Base-by-base conservation (phyloP, 2,888 invertebrate species). In the Escarpia spicata region DNA sequence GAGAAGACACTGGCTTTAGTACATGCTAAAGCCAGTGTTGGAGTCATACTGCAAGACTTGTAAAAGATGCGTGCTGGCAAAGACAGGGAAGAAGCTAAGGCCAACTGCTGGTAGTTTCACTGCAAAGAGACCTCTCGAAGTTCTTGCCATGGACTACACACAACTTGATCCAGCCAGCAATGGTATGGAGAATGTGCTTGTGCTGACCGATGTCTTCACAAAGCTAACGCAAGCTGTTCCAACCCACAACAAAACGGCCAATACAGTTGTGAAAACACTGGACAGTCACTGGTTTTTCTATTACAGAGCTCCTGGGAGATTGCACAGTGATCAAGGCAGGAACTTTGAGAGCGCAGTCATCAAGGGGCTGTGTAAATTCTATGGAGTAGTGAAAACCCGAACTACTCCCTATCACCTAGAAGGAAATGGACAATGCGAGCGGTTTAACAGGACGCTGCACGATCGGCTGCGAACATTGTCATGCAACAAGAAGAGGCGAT, bases 371-470 rank as follows among this genome's bases (percentile, higher is more conserved):
- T n/a, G n/a, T n/a, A n/a, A n/a, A n/a, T n/a, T n/a, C n/a, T n/a
- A n/a, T n/a, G 45, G 75, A 37, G 52, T 92, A 9, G 89, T 94
- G 19, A 37, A 45, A 44, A 75, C 93, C 44, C 92, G 52, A 93
- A 37, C 93, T 37, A 37, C 37, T 37, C 37, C 37, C 37, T 37
- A 37, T 37, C 37, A 37, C 37, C 37, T 92, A 9, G 89, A 93
- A 91, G 93, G 93, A 19, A 93, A 93, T 91, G 92, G 60, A 37
- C 31, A 92, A 90, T 44, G 89, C 52, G 92, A 93, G 58, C 92
- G 93, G 19, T 93, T 92, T 89, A 94, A 94, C 92, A n/a, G 93
- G 15, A 94, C 93, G 9, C 75, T 94, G 92, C 94, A 94, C 58
- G 92, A 94, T 58, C 58, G 93, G 26, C 75, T 94, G 12, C 90